Evolutionary conservation across 1,140 invertebrate species (phyloP).

Genomic region (Drosophila rufa): DNA sequence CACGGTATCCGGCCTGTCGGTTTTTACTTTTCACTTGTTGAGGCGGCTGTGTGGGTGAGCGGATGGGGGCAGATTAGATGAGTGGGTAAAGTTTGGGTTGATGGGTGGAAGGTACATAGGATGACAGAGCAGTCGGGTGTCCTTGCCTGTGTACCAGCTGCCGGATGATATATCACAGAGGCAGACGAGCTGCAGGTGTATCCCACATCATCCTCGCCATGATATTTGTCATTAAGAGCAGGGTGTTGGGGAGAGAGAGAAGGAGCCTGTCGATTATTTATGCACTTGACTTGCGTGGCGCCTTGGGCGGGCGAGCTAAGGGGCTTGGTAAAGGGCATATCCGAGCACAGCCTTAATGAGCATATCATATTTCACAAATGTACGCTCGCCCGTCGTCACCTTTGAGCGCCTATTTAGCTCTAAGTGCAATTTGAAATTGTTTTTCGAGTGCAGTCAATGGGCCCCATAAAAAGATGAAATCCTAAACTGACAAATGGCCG

Average conservation of each 20-base stretch:
- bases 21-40: slow-evolving; percentile 41
- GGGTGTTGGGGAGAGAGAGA: slow-evolving; percentile 12
- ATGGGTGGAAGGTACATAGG: slow-evolving; percentile 9
- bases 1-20: slow-evolving; percentile 1
- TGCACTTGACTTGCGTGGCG: slow-evolving; percentile 72
- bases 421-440: slow-evolving; percentile 60
- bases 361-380: slow-evolving; percentile 77
- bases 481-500: slow-evolving; percentile 29
- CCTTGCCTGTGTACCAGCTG: slow-evolving; percentile 29
- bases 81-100: slow-evolving; percentile 23
- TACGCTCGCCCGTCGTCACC: slow-evolving; percentile 51
- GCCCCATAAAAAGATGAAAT: slow-evolving; percentile 23
- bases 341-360: slow-evolving; percentile 58
- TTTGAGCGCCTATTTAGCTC: slow-evolving; percentile 21
- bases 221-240: slow-evolving; percentile 51
- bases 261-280: slow-evolving; percentile 68
- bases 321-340: slow-evolving; percentile 7
- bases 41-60: slow-evolving; percentile 20
- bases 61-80: slow-evolving; percentile 20
- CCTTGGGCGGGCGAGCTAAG: slow-evolving; percentile 13
- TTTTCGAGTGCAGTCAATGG: slow-evolving; percentile 50
- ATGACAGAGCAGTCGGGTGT: slow-evolving; percentile 33
- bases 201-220: slow-evolving; percentile 69
- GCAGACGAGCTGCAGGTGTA: slow-evolving; percentile 65
- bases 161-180: slow-evolving; percentile 66